Evolutionary conservation across 2,113 vertebrate genomes (phyloP).

Genomic region (Vanacampus margaritifer): DNA sequence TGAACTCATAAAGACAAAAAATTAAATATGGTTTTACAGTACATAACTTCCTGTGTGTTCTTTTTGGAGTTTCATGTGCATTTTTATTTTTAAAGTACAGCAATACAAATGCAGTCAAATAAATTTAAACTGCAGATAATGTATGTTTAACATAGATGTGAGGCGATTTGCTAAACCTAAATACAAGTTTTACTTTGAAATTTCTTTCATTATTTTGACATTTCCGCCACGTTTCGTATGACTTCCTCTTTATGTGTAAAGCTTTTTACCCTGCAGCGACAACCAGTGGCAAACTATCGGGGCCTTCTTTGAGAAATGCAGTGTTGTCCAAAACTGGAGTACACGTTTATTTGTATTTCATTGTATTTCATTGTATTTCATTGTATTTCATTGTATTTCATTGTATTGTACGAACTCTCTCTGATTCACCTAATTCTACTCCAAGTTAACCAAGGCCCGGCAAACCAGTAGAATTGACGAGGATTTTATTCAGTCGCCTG

Average conservation of each 20-base stretch:
- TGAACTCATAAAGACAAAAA: not conserved
- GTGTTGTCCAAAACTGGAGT: not conserved
- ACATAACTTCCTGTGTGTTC: not conserved
- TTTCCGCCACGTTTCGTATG: not conserved
- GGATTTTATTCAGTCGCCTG: not conserved
- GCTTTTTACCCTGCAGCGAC: not conserved
- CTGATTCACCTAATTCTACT: not conserved
- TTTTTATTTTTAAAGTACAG: not conserved
- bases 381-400: not conserved
- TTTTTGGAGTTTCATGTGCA: not conserved
- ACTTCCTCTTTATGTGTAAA: not conserved
- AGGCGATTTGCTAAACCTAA: not conserved
- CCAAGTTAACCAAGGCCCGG: not conserved
- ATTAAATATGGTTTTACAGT: not conserved
- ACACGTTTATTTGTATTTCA: too few relatives aligned
- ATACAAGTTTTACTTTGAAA: not conserved
- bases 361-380: not conserved
- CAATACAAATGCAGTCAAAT: not conserved
- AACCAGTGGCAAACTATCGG: not conserved
- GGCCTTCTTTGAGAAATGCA: too few relatives aligned
- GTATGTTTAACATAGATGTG: not conserved
- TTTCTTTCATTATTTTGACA: not conserved
- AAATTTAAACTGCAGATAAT: not conserved
- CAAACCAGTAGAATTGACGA: not conserved
- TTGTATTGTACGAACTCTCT: not conserved